Percentiles rank a stretch among this genome's conserved stretches.
Evolutionary conservation across 2,888 invertebrate genomes (phyloP).

Genomic region (Synanthedon tipuliformis): DNA sequence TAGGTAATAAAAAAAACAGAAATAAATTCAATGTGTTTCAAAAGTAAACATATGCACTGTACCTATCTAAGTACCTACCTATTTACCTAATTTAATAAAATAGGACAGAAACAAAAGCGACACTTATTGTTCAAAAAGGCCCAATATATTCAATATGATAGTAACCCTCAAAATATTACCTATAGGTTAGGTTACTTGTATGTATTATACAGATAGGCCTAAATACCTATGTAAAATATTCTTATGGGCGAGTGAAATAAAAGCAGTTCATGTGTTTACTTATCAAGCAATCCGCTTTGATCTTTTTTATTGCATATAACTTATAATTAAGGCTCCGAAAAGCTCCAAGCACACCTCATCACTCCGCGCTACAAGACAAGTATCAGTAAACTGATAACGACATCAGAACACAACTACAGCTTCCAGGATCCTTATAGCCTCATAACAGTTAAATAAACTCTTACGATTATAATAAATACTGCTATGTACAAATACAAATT

Average conservation of each 20-base stretch:
- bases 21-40: too few species aligned
- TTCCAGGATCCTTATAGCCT: constrained; percentile 27
- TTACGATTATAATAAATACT: constrained; percentile 64
- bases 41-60: too few species aligned
- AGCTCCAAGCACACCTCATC: background rate
- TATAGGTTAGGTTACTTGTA: too few species aligned
- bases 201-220: too few species aligned
- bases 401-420: background rate
- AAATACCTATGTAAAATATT: constrained; percentile 9
- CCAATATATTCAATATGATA: too few species aligned
- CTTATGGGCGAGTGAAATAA: constrained; percentile 1
- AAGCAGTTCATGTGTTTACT: background rate
- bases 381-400: background rate
- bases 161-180: too few species aligned
- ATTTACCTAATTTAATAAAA: too few species aligned
- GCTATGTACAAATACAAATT: constrained; percentile 40
- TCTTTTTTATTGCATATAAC: constrained; percentile 53
- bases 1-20: too few species aligned
- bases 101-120: too few species aligned
- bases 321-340: constrained; percentile 13
- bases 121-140: too few species aligned
- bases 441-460: constrained; percentile 51
- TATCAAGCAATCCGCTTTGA: constrained; percentile 16
- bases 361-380: background rate
- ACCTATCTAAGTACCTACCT: too few species aligned